A percentile compares a stretch with the other conserved stretches of the same genome.
phyloP scores from a whole-genome alignment of 2,888 invertebrate species.

The Rhodophaea formosa region DNA sequence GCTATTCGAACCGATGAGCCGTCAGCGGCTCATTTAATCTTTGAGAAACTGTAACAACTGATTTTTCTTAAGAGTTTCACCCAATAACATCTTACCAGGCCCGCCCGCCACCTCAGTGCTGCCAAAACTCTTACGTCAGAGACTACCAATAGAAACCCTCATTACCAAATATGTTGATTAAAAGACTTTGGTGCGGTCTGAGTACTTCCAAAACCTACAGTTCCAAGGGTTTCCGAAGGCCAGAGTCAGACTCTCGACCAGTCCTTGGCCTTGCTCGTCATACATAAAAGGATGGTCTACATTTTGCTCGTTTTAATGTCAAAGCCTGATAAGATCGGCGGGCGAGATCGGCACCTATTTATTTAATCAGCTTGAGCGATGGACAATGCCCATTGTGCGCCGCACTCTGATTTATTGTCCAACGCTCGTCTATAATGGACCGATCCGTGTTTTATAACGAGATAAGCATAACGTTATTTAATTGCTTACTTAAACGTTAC shows the following conservation, averaged over 20 bases:
- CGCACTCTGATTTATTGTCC: conserved; percentile 65
- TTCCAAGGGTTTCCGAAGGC: too few species aligned
- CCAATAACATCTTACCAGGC: too few species aligned
- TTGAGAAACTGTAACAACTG: too few species aligned
- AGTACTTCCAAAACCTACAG: too few species aligned
- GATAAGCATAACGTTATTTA: conserved; percentile 44
- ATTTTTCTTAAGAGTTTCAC: too few species aligned
- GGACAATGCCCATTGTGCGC: conserved; percentile 77
- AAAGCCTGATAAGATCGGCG: conserved; percentile 68
- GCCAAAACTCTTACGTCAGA: too few species aligned
- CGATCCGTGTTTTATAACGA: conserved; percentile 44
- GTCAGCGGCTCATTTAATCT: too few species aligned
- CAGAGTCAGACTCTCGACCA: neutral
- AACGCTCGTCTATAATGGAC: conserved; percentile 57
- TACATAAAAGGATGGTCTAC: conserved; percentile 21
- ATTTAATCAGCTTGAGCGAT: conserved; percentile 77
- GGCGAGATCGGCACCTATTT: conserved; percentile 74
- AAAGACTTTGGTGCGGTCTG: too few species aligned
- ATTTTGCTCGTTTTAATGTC: conserved; percentile 62
- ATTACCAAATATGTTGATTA: too few species aligned
- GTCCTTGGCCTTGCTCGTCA: neutral
- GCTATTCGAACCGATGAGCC: too few species aligned
- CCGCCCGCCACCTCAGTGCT: too few species aligned
- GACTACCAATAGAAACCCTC: too few species aligned
- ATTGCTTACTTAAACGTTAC: conserved; percentile 36